Evolutionary conservation across 2,888 invertebrate genomes (phyloP), one percentile per base, ranked within the genome.

Genomic region (Bellardia pandia): DNA sequence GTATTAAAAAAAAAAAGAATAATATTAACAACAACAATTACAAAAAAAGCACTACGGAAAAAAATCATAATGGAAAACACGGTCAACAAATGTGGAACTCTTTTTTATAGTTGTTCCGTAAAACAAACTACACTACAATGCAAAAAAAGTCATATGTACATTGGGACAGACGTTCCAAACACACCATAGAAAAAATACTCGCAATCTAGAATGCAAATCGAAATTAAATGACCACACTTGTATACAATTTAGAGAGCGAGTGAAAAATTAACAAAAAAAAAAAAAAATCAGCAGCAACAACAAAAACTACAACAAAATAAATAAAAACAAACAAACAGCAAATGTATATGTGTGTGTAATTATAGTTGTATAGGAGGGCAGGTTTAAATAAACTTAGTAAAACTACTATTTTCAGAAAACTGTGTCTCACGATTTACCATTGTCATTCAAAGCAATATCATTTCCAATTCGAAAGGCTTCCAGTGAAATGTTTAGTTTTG

Each of bases 151-250:
- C 40, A 42, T 9, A 75, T n/a, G 14, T 16, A 58, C 79, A 71
- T 51, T 45, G 6, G 13, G n/a, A 62, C 51, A 60, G 37, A 60
- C 58, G 51, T 48, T 60, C 16, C 30, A 66, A 33, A 14, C 30
- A 60, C 58, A 48, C 56, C 23, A 60, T 51, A 37, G 58, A 75
- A 84, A 86, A 84, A 74, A 66, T 48, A 58, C 33, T 83, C 71
- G 53, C 83, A 91, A 91, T 92, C 92, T 91, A 91, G 92, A 91
- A 92, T 91, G 91, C 91, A 91, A 92, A 92, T 91, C 91, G 91
- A 92, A 92, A 92, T 92, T 92, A 91, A 91, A 91, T 91, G 91
- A 91, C 91, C 91, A 90, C 91, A 91, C 91, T 91, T 90, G 91
- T 91, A 91, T 90, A 90, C 80, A 87, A 85, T 83, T 87, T 81